Evolutionary conservation across 2,888 invertebrate genomes (phyloP), one percentile per base, ranked within the genome.

Genomic region (Cantharis flavilabris): DNA sequence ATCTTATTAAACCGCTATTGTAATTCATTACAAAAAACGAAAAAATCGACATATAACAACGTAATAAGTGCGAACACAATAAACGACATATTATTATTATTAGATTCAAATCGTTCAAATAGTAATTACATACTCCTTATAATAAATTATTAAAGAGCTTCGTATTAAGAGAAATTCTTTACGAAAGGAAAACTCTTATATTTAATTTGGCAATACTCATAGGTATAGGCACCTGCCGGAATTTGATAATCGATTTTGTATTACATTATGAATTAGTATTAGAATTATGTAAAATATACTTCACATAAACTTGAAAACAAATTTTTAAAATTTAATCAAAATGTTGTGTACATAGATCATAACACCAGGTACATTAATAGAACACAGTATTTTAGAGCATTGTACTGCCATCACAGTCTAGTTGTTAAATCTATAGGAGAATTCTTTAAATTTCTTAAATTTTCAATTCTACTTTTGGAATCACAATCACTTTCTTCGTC

Each of bases 401-500:
- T 23, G 20, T 67, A 67, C 10, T 67, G 16, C 49, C 81, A 84
- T 92, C 90, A 94, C 86, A 93, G 93, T 90, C 92, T 93, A 84
- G 93, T 94, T 80, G 94, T 94, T 83, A 94, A 89, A 87, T 93
- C 92, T 80, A 93, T 87, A 18, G 93, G 92, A 18, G 88, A 86
- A 2, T 88, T 87, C 81, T 88, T 83, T 81, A 90, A 90, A 73
- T 86, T 80, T 70, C 91, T 89, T 83, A 85, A 80, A 80, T 85
- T 81, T 70, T 84, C 84, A 71, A 86, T 69, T 90, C 91, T 90
- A 65, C 85, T 84, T 64, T 88, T 87, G 2, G 87, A 87, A 72
- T 88, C 88, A 82, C 86, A 89, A 63, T 92, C 90, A 84, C 90
- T 91, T 63, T 91, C 88, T 77, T 89, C 89, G 83, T 92, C 90